Conservation (phyloP, 2,113 vertebrate genomes). For the Menidia beryllina region DNA sequence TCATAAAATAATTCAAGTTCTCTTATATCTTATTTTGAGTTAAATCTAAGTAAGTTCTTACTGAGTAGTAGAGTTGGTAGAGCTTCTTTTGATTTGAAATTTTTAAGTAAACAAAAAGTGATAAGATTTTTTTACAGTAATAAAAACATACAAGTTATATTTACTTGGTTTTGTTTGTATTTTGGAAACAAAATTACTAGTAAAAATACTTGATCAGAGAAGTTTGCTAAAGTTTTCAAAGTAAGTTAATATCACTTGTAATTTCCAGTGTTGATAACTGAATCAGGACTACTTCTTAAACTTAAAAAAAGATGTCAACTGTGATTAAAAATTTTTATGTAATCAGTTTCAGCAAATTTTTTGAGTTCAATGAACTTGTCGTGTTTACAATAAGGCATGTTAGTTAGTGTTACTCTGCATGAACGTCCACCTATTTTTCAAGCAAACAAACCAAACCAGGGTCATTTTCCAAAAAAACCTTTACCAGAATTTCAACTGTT, state of each 20-base stretch:
- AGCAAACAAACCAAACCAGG: constrained; percentile 48
- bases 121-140: too few species aligned
- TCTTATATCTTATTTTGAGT: too few species aligned
- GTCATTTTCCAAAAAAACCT: constrained; percentile 56
- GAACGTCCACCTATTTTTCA: constrained; percentile 20
- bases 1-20: too few species aligned
- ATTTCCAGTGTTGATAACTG: too few species aligned
- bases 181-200: too few species aligned
- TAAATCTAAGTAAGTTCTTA: too few species aligned
- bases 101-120: too few species aligned
- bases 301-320: not conserved
- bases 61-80: too few species aligned
- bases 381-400: not conserved
- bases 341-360: not conserved
- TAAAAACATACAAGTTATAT: too few species aligned
- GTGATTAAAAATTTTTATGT: not conserved
- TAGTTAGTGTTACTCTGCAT: constrained; percentile 24
- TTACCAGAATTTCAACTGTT: constrained; percentile 60
- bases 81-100: too few species aligned
- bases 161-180: too few species aligned
- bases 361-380: not conserved
- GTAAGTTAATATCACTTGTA: not conserved
- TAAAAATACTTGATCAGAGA: too few species aligned
- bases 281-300: not conserved
- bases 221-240: not conserved